Base-by-base conservation (phyloP, 2,888 invertebrate genomes). In the Carabus problematicus region DNA sequence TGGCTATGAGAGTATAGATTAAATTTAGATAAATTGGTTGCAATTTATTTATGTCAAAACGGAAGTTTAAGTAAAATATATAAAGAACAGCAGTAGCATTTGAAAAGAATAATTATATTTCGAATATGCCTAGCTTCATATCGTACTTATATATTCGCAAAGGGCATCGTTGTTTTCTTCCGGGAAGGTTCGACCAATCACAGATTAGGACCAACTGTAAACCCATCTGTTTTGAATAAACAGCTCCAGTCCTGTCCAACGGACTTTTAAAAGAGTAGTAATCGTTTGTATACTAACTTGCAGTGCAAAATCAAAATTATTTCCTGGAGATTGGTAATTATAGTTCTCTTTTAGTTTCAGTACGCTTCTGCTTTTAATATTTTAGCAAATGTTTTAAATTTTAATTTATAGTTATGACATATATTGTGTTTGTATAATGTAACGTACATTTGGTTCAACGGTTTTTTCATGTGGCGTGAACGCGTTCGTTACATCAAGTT, bases 181-280 rank as follows among this genome's bases (percentile, higher is more conserved):
- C 55, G 64, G 56, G 29, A 64, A 64, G 39, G 40, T 39, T 49
- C 58, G 72, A 73, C 68, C 73, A 72, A 68, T 72, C 68, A 66
- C 64, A 71, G 45, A 70, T 64, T 19, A 70, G 62, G 11, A 70
- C 45, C 67, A 73, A 73, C 68, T 16, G 69, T 47, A 62, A 47
- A 11, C 55, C 55, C 69, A 69, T 69, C 69, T 69, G 69, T 69
- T 69, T 69, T 56, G 56, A 69, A 69, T 69, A 69, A 69, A 69
- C 69, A 69, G 69, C 56, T 68, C 60, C n/a, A 67, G 60, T 49
- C 61, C 58, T 64, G 54, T 64, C 42, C 64, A 64, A 70, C 64
- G 70, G 45, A 70, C 63, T 64, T 64, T 63, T 67, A 67, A 67
- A 64, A 64, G 55, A 43, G 60, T 67, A 58, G 60, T 60, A 58